Base-by-base conservation (phyloP, 2,113 vertebrate species). In the Labeo catla region DNA sequence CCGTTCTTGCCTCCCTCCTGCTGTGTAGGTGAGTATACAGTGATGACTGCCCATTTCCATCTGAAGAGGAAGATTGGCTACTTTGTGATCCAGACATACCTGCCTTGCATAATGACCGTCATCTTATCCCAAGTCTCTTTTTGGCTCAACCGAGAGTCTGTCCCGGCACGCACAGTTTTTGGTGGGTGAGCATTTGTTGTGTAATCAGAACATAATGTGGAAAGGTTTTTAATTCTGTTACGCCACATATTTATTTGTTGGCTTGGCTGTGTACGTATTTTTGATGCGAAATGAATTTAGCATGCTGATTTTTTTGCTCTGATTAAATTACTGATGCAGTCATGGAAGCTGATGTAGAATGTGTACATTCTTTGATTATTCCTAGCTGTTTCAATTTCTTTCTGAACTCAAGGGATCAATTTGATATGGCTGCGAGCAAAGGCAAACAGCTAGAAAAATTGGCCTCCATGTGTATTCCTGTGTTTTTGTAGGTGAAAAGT, bases 71-170 rank as follows among this genome's bases (percentile, higher is more conserved):
- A 98, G 95, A 98, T 98, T 79, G 97, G 97, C 36, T 98, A 98
- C 92, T 98, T 98, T 95, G 97, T 98, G 90, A 98, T 98, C 93
- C 97, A 98, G 94, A 98, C 97, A 0, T 98, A 98, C 63, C 94
- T 98, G 50, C 97, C 97, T 76, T 98, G 97, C 81, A 98, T 98
- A 93, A 98, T 98, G 97, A 98, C 97, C 7, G 97, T 98, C 93
- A 98, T 98, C 92, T 95, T 98, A 72, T 98, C 97, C 61, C 97
- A 98, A 95, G 97, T 98, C 76, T 98, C 97, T 83, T 98, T 98
- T 92, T 98, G 97, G 97, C 94, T 98, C 81, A 98, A 98, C 88
- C 94, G 97, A 92, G 97, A 98, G 86, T 98, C 97, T 15, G 97
- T 99, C 15, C 97, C 97, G 59, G 97, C 97, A 84, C 96, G 97